Base-by-base conservation (phyloP, 2,797 vertebrate species). In the Brachymystax lenok region DNA sequence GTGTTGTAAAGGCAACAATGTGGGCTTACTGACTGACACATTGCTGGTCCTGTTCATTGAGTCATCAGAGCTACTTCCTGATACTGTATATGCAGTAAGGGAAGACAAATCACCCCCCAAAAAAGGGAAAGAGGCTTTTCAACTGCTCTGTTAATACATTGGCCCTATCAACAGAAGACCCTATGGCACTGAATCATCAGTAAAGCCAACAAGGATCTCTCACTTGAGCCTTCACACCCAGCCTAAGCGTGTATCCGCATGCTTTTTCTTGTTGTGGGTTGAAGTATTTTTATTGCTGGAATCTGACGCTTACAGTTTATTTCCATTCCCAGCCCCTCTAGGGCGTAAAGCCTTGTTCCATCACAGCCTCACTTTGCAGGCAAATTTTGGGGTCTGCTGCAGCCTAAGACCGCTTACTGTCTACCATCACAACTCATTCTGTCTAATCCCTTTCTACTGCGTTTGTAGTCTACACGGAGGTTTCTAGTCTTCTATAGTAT, bases 331-430 rank as follows among this genome's bases (percentile, higher is more conserved):
- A 66, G 16, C 72, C 81, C 74, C 85, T 85, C 68, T 72, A 14
- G 28, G 77, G 81, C 82, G 73, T 51, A 30, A 69, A 72, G 78
- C 61, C 67, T 80, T 77, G 71, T 80, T 74, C 75, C 67, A 73
- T 72, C 68, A 80, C 76, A 83, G 84, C 85, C 83, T 54, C 81
- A 78, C 83, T 86, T 83, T 76, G 82, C 59, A 77, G 82, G 76
- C 54, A 77, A 73, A 35, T 66, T 76, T 78, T 52, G 50, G 21
- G 35, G 69, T 83, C 61, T 52, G 78, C 67, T 56, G 78, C 28
- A 21, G 51, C 80, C 71, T 46, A 66, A 54, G 28, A 61, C 14
- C 27, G 50, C n/a, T 35, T 52, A 67, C 69, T 24, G 4, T 46
- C 40, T 66, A 46, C 27, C 56, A 51, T 8, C 67, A 61, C 35